Conservation (phyloP, 2,797 vertebrate species). For the Botia kubotai region DNA sequence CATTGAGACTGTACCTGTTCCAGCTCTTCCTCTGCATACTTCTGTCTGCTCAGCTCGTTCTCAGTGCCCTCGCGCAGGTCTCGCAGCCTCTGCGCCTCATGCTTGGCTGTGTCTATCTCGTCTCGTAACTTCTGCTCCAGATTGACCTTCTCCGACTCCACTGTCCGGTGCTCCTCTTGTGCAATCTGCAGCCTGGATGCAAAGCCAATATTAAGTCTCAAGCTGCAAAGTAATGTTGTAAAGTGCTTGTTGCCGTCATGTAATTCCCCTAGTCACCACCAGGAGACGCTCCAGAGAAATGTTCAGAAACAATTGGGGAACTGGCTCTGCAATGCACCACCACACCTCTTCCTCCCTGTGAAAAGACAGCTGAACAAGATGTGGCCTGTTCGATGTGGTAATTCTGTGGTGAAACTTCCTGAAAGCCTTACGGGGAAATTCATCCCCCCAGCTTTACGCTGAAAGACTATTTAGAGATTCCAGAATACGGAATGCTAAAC, state of each 20-base stretch:
- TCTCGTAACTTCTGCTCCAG: conserved; percentile 89
- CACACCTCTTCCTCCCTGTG: conserved; percentile 41
- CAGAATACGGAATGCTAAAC: background rate
- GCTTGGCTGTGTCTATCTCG: conserved; percentile 88
- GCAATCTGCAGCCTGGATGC: conserved; percentile 86
- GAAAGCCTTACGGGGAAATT: background rate
- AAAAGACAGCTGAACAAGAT: conserved; percentile 50
- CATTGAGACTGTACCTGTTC: conserved; percentile 81
- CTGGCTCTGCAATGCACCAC: background rate
- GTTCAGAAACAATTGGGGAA: background rate
- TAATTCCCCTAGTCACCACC: conserved; percentile 1
- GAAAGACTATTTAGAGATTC: background rate
- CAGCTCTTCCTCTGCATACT: conserved; percentile 93
- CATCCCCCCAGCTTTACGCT: background rate
- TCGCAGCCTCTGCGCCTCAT: conserved; percentile 87
- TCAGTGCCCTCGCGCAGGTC: conserved; percentile 87
- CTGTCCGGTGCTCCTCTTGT: conserved; percentile 91
- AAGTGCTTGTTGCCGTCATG: background rate
- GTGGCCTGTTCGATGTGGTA: conserved; percentile 45
- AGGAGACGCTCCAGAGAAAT: background rate
- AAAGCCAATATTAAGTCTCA: conserved; percentile 17
- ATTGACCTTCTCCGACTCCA: conserved; percentile 93
- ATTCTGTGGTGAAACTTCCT: background rate
- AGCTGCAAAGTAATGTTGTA: background rate
- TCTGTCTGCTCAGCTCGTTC: conserved; percentile 88